Conservation (phyloP, 2,797 vertebrate species). For the Hemibagrus guttatus region DNA sequence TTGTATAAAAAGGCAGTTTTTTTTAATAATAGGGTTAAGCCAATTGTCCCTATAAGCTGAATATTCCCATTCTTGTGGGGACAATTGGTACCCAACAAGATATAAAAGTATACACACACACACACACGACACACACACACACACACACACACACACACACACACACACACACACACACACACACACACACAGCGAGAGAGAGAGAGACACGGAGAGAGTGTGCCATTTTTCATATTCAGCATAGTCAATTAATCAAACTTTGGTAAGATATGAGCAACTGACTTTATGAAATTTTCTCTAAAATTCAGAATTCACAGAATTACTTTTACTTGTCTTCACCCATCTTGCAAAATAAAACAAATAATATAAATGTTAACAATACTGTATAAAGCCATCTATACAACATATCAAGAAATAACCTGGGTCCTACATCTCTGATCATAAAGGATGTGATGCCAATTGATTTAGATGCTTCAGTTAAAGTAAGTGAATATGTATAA, state of each 20-base stretch:
- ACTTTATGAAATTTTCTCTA: constrained; percentile 1
- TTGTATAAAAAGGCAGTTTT: neutral
- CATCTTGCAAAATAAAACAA: neutral
- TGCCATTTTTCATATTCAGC: constrained; percentile 45
- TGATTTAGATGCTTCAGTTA: neutral
- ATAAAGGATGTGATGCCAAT: neutral
- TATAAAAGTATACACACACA: neutral
- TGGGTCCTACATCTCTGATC: neutral
- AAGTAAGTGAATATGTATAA: neutral
- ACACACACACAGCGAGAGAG: no score
- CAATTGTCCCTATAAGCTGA: neutral
- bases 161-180: neutral
- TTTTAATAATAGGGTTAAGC: neutral
- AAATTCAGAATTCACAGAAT: neutral
- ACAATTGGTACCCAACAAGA: neutral
- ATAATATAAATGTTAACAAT: neutral
- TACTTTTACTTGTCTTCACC: neutral
- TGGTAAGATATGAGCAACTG: constrained; percentile 17
- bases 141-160: neutral
- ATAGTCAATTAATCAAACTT: constrained; percentile 49
- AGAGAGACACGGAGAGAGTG: neutral
- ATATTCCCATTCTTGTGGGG: neutral
- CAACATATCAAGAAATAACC: neutral
- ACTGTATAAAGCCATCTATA: neutral
- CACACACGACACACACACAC: neutral